These are phyloP conservation scores for Teleogryllus occipitalis DNA, from an alignment of 1,140 invertebrate species.

Conservation along the genomic window DNA sequence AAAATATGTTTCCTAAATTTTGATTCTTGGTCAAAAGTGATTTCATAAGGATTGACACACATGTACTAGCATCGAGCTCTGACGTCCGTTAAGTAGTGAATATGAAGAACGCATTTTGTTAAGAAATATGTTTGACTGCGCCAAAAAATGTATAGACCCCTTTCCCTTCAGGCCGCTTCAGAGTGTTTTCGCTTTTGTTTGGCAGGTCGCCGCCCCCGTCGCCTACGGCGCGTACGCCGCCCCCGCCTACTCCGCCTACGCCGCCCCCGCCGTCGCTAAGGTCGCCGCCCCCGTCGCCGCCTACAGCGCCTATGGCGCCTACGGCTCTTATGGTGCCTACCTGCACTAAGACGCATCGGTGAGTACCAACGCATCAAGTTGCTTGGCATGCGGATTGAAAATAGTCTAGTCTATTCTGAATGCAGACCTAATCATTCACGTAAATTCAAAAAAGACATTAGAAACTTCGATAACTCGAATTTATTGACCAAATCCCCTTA, in stretches of 20 bases:
- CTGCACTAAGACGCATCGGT: not conserved
- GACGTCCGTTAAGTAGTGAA: not conserved
- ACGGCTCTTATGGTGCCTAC: conserved; percentile 11
- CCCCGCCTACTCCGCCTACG: conserved; percentile 10
- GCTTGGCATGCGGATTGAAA: no score
- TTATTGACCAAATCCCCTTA: no score
- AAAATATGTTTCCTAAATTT: no score
- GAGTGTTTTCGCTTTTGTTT: not conserved
- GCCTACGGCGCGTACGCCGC: conserved; percentile 10
- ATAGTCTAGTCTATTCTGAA: no score
- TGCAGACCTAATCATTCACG: no score
- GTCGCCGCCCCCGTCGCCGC: conserved; percentile 15
- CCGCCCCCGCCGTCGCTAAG: conserved; percentile 15
- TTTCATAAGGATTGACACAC: no score
- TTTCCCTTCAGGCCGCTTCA: not conserved
- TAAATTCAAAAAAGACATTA: no score
- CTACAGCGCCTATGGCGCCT: conserved; percentile 4
- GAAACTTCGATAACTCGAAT: no score
- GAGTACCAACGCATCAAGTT: no score
- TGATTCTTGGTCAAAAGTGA: no score
- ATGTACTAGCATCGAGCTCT: not conserved
- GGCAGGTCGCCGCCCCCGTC: conserved; percentile 12
- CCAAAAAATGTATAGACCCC: not conserved
- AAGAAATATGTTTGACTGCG: no score
- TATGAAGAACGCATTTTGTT: not conserved